These are phyloP conservation scores for Lacerta bilineata DNA, from an alignment of 2,797 vertebrate genomes.

Conservation along the genomic window DNA sequence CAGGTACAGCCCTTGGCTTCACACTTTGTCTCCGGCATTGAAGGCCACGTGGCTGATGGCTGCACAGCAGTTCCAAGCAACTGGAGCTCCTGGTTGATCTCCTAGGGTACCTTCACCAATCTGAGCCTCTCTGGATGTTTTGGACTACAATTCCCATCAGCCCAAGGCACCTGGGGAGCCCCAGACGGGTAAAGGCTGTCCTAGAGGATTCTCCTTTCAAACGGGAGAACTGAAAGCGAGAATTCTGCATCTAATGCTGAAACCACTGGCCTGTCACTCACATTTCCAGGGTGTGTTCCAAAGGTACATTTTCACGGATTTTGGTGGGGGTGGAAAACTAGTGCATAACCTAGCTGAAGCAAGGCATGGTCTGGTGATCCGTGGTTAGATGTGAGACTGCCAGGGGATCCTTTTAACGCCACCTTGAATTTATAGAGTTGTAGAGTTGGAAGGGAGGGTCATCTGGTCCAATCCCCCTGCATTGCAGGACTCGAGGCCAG, in stretches of 20 bases:
- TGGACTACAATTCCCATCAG: background rate
- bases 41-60: background rate
- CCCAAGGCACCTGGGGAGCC: background rate
- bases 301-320: background rate
- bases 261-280: background rate
- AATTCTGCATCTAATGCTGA: background rate
- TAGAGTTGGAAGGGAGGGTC: too few species aligned
- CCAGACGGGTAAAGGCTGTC: background rate
- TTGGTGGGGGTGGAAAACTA: too few species aligned
- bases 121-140: background rate
- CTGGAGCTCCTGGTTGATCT: background rate
- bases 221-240: background rate
- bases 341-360: background rate
- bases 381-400: background rate
- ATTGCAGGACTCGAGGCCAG: background rate
- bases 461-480: too few species aligned
- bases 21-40: background rate
- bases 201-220: background rate
- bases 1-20: slow-evolving; percentile 79
- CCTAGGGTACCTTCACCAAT: background rate
- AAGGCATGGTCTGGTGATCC: background rate
- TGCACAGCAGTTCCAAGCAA: background rate
- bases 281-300: background rate
- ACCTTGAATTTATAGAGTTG: background rate
- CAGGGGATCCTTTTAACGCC: background rate